Conservation (phyloP, 2,113 vertebrate species). For the Phalacrocorax brasilianus region DNA sequence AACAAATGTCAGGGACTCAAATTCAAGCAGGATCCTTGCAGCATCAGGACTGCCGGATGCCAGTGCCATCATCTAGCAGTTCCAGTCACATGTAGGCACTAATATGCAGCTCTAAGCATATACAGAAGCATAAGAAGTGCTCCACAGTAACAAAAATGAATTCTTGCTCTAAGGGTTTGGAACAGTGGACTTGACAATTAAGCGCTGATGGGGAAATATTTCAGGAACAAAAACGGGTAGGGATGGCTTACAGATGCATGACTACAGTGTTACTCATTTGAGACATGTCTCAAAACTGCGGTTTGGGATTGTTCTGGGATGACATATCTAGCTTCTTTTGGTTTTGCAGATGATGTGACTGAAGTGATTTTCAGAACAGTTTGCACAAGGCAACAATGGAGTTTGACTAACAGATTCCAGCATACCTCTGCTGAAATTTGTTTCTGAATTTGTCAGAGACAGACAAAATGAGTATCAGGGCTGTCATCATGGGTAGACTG, state of each 20-base stretch:
- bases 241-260: not conserved
- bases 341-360: not conserved
- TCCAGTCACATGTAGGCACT: not conserved
- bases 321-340: not conserved
- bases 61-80: not conserved
- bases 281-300: not conserved
- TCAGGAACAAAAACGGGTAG: not conserved
- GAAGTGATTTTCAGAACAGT: not conserved
- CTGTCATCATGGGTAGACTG: not conserved
- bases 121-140: not conserved
- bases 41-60: not conserved
- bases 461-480: not conserved
- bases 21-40: not conserved
- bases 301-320: not conserved
- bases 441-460: not conserved
- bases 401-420: conserved; percentile 19
- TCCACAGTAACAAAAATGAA: not conserved
- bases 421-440: not conserved
- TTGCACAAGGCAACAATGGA: not conserved
- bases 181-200: not conserved
- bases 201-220: not conserved
- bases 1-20: not conserved
- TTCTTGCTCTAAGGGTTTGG: not conserved
- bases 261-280: not conserved
- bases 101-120: not conserved